Conservation (phyloP, 2,113 vertebrate species). For the Phylloscopus trochiloides region DNA sequence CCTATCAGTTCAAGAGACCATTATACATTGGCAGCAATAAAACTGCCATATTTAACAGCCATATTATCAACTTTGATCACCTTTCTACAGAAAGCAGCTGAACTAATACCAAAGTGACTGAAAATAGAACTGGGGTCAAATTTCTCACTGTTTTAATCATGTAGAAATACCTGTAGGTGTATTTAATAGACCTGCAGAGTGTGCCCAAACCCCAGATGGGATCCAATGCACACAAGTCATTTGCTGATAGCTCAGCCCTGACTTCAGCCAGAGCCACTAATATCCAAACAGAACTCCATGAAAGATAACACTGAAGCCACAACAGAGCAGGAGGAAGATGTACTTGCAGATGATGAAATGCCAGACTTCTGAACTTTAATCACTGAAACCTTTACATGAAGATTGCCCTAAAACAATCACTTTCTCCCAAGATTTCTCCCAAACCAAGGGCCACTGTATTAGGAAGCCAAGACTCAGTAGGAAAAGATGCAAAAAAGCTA, state of each 20-base stretch:
- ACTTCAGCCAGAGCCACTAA: not conserved
- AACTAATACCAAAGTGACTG: not conserved
- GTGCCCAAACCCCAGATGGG: not conserved
- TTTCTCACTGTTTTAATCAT: not conserved
- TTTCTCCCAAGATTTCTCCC: not conserved
- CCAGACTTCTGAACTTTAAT: not conserved
- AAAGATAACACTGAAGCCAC: not conserved
- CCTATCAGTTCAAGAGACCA: not conserved
- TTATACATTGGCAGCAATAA: not conserved
- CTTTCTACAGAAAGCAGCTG: not conserved
- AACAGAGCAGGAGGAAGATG: not conserved
- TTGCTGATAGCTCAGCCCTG: not conserved
- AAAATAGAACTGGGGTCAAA: not conserved
- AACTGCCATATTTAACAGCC: not conserved
- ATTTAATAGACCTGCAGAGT: not conserved
- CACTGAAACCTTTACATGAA: not conserved
- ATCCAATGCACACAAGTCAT: fast-evolving
- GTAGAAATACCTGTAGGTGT: not conserved
- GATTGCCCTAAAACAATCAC: not conserved
- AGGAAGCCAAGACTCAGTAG: not conserved
- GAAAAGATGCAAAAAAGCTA: not conserved
- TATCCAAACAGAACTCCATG: not conserved
- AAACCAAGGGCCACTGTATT: not conserved
- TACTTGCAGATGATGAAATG: not conserved
- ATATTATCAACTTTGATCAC: not conserved